Base-by-base conservation (phyloP, 1,140 invertebrate genomes). In the Leguminivora glycinivorella region DNA sequence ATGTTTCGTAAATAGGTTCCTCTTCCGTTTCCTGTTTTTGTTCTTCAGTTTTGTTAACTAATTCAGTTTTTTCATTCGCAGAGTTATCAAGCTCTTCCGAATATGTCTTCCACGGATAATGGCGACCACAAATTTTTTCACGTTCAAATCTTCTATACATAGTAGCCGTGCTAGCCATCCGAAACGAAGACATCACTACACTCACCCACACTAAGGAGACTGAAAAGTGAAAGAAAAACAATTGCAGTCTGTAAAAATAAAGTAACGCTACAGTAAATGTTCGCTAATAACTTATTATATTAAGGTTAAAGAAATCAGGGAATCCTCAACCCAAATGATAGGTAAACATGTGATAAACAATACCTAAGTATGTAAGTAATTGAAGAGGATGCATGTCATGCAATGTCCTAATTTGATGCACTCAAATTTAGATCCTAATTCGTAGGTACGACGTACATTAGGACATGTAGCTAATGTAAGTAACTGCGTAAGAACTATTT, bases 141-240 rank as follows among this genome's bases (percentile, higher is more conserved):
- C 95, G 94, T 87, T 95, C 95, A 78, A 96, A 96, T 83, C 95
- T 93, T 86, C 96, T 94, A 78, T 95, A 96, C 19, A 93, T 92
- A 9, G 94, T 93, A 12, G 95, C 95, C 34, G 94, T 94, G 69
- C 93, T 93, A 0, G 95, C 93, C 83, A 96, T 90, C 80, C 95
- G 92, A 31, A 95, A 85, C 34, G 95, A 88, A 2, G 95, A 94
- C 71, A 94, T 93, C 3, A 94, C 75, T 34, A 96, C 92, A 70
- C 93, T 94, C 17, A 95, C 80, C 0, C 94, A 85, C 81, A 96
- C 95, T 56, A 95, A 84, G 17, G 92, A 83, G 75, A 94, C 95
- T 96, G 84, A 31, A 89, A 93, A 85, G 63, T 68, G 72, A 69
- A 68, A 69, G 19, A 67, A 56, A 47, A 56, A 29, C 12, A 34